phyloP scores from a whole-genome alignment of 2,113 vertebrate species.

The Elephas maximus region DNA sequence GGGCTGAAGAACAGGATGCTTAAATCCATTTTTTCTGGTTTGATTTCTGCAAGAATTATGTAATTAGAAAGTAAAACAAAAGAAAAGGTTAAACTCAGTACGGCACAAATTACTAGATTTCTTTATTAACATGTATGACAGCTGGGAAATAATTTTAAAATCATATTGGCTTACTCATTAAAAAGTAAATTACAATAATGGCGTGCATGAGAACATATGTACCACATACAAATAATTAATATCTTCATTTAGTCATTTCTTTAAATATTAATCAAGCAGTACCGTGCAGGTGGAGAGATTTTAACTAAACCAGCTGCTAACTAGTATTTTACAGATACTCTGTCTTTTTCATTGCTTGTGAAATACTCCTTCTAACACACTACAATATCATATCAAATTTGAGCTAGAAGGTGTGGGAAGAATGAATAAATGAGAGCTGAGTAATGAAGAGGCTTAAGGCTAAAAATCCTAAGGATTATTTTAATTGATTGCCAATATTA shows the following conservation, averaged over 20 bases:
- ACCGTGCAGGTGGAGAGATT: neutral
- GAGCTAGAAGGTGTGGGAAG: neutral
- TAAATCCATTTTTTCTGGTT: slow-evolving; percentile 39
- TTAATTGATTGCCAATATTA: neutral
- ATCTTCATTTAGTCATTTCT: slow-evolving; percentile 73
- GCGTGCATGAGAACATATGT: neutral
- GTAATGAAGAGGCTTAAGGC: neutral
- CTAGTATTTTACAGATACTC: neutral
- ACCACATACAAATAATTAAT: slow-evolving; percentile 71
- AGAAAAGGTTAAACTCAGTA: slow-evolving; percentile 25
- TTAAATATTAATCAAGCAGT: slow-evolving; percentile 68
- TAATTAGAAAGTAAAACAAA: slow-evolving; percentile 32
- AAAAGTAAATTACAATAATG: slow-evolving; percentile 74
- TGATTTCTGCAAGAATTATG: slow-evolving; percentile 43
- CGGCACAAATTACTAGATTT: slow-evolving; percentile 57
- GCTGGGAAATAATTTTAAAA: slow-evolving; percentile 73
- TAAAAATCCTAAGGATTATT: neutral
- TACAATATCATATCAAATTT: neutral
- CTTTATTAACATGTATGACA: slow-evolving; percentile 62
- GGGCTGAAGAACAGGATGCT: slow-evolving; percentile 9
- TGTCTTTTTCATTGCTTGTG: neutral
- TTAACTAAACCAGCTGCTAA: neutral
- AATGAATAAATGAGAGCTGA: slow-evolving; percentile 13
- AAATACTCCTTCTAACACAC: neutral
- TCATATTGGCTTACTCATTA: slow-evolving; percentile 44